phyloP scores from a whole-genome alignment of 2,888 invertebrate genomes.

The Scaptomyza cyrtandrae region DNA sequence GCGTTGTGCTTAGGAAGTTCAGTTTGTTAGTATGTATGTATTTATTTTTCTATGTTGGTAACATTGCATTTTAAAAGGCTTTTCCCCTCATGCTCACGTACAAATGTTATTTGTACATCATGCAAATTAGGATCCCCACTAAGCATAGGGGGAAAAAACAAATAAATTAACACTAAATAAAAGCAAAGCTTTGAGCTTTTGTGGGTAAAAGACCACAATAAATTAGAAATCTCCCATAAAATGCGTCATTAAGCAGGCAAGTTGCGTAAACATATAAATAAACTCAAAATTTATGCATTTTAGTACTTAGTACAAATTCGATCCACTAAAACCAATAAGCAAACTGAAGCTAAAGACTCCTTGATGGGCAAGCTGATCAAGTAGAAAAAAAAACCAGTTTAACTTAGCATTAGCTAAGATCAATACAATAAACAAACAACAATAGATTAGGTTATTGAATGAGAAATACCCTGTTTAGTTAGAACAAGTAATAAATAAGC shows the following conservation, averaged over 20 bases:
- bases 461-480: conserved; percentile 17
- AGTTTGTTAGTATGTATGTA: conserved; percentile 14
- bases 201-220: conserved; percentile 10
- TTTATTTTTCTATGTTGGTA: conserved; percentile 12
- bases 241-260: conserved; percentile 45
- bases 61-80: not conserved
- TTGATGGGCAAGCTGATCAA: conserved; percentile 72
- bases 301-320: conserved; percentile 60
- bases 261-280: conserved; percentile 39
- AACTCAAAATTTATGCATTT: conserved; percentile 64
- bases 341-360: conserved; percentile 60
- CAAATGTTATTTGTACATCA: too few species aligned
- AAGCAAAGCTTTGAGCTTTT: not conserved
- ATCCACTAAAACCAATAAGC: conserved; percentile 34
- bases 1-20: conserved; percentile 48
- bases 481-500: too few species aligned
- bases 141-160: not conserved
- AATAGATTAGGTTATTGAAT: not conserved
- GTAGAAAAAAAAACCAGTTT: conserved; percentile 71
- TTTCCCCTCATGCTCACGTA: conserved; percentile 26
- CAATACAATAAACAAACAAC: conserved; percentile 34
- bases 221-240: conserved; percentile 37
- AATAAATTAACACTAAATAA: not conserved
- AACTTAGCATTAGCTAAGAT: conserved; percentile 50
- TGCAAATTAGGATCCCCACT: too few species aligned